Percentiles rank a stretch among this genome's conserved stretches.
phyloP scores from a whole-genome alignment of 2,888 invertebrate species.

The Nasonovia ribisnigri region DNA sequence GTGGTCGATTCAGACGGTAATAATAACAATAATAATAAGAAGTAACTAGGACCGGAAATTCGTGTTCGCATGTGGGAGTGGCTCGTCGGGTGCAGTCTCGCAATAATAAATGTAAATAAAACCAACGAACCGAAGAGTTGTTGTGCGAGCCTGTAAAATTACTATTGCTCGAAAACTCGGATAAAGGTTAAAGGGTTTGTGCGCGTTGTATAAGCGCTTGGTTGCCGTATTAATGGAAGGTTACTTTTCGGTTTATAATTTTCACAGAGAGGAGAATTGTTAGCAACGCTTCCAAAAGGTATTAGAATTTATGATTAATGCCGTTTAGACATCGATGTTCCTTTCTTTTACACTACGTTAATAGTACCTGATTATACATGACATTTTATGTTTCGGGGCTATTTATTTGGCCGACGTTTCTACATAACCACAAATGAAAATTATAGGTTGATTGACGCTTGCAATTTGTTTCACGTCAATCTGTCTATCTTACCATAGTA shows the following conservation, averaged over 20 bases:
- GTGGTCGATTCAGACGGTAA: background rate
- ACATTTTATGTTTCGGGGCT: background rate
- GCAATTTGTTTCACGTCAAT: background rate
- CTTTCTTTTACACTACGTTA: background rate
- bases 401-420: background rate
- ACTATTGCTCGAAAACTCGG: background rate
- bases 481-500: background rate
- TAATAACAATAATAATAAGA: background rate
- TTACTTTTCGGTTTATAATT: slow-evolving; percentile 3
- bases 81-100: background rate
- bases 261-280: background rate
- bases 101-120: slow-evolving; percentile 47
- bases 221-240: slow-evolving; percentile 24
- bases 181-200: background rate
- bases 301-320: background rate
- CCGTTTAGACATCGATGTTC: background rate
- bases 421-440: background rate
- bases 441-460: background rate
- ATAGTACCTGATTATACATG: background rate
- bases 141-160: background rate
- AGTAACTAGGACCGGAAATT: background rate
- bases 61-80: background rate
- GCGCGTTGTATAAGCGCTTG: background rate
- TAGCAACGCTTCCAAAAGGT: background rate
- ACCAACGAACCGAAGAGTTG: background rate